phyloP scores from a whole-genome alignment of 2,888 invertebrate species.

The Tinea trinotella region DNA sequence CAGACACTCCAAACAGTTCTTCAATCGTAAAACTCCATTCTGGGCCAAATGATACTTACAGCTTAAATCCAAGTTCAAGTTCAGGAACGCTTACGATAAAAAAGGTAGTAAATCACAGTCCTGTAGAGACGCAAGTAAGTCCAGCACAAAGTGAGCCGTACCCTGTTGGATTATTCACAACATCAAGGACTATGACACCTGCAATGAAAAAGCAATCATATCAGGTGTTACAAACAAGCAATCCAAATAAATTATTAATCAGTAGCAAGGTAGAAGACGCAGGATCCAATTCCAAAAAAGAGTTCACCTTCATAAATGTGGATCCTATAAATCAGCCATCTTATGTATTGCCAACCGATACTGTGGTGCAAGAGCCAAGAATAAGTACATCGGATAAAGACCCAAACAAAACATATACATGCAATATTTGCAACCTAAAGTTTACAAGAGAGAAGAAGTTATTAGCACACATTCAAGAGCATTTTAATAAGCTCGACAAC shows the following conservation, averaged over 20 bases:
- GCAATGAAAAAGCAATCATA: slow-evolving; percentile 61
- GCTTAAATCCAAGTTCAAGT: background rate
- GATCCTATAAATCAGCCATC: slow-evolving; percentile 57
- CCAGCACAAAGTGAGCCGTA: slow-evolving; percentile 34
- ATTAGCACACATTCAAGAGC: slow-evolving; percentile 52
- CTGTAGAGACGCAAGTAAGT: too few species aligned
- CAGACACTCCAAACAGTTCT: background rate
- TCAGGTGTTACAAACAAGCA: slow-evolving; percentile 55
- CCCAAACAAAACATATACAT: slow-evolving; percentile 40
- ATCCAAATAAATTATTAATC: slow-evolving; percentile 58
- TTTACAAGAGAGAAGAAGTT: slow-evolving; percentile 61
- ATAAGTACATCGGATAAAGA: slow-evolving; percentile 47
- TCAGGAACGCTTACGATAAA: background rate
- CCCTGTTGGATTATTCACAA: slow-evolving; percentile 50
- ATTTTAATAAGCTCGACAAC: slow-evolving; percentile 27
- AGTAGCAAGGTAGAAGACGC: slow-evolving; percentile 27
- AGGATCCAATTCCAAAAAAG: background rate
- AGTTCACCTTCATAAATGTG: slow-evolving; percentile 59
- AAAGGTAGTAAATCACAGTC: too few species aligned
- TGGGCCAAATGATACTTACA: background rate
- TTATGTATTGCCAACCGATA: slow-evolving; percentile 56
- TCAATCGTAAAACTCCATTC: background rate
- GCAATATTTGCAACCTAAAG: slow-evolving; percentile 52
- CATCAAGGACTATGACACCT: slow-evolving; percentile 36
- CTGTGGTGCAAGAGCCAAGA: slow-evolving; percentile 61